Base-by-base conservation (phyloP, 2,113 vertebrate genomes). In the Podarcis raffonei region DNA sequence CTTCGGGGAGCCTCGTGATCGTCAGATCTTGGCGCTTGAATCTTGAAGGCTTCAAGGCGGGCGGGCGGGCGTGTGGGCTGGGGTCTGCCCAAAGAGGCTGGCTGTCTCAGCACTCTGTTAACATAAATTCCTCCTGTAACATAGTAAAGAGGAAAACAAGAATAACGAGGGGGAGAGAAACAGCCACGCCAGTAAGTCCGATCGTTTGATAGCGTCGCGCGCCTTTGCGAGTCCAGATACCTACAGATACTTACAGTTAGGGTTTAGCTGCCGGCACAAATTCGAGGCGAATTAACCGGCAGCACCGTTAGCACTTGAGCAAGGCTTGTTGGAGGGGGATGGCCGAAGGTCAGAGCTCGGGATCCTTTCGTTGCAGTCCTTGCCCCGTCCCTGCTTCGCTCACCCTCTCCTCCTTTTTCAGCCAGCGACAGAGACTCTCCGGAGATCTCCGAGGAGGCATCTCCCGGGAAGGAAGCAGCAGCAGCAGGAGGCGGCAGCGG, bases 401-500 rank as follows among this genome's bases (percentile, higher is more conserved):
- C 89, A 18, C 95, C 80, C 62, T 82, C 92, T 77, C 92, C 68
- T 96, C 94, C 23, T 71, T 25, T 92, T 65, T 92, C 95, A 94
- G 97, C 96, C 91, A 98, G 97, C 78, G 98, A 98, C 93, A 94
- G 97, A 72, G 98, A 97, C 89, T 98, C 98, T 0, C 98, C 98
- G 0, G 97, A 97, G 83, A 93, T 96, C 3, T 95, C 97, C 32
- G 98, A 99, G 71, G 96, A 97, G 6, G 93, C 95, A 6, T 96
- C 97, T 32, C 94, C 89, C 30, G 96, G 95, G 7, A 95, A 96
- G 80, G 91, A 11, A 82, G 96, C 83, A 72, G 71, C 2, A 1
- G n/a, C 39, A 5, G 18, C 59, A 0, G 27, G 16, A 4, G 37
- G 91, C 95, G 68, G 2, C 37, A 3, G 18, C 20, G 39, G 39